Evolutionary conservation across 2,888 invertebrate species (phyloP).

Genomic region (Brachypalpus laphriformis): DNA sequence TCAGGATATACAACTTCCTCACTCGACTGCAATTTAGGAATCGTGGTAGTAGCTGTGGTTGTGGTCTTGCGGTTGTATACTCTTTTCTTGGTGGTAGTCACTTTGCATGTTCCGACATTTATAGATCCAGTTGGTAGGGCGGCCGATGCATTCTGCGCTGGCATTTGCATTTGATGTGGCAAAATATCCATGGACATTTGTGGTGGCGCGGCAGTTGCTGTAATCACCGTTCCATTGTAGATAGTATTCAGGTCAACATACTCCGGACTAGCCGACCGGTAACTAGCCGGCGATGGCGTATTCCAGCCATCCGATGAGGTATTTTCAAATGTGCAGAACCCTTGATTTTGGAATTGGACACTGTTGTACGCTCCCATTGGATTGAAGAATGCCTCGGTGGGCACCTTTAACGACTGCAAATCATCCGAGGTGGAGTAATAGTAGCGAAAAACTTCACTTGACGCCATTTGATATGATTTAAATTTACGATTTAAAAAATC

Average conservation of each 20-base stretch:
- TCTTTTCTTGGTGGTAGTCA: conserved; percentile 78
- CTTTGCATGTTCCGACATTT: conserved; percentile 80
- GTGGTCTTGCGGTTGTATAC: conserved; percentile 78
- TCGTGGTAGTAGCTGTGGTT: conserved; percentile 37
- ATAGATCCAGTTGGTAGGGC: conserved; percentile 77
- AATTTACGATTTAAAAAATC: conserved; percentile 27
- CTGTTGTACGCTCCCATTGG: conserved; percentile 81
- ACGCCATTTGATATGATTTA: conserved; percentile 78
- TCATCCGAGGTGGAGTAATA: conserved; percentile 81
- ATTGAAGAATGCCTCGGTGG: conserved; percentile 79
- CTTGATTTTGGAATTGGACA: conserved; percentile 76
- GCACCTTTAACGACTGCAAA: conserved; percentile 79
- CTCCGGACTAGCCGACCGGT: conserved; percentile 82
- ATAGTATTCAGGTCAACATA: conserved; percentile 81
- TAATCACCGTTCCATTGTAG: conserved; percentile 76
- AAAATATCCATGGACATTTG: conserved; percentile 57
- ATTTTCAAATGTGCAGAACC: conserved; percentile 81
- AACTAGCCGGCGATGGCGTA: conserved; percentile 82
- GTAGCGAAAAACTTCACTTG: conserved; percentile 82
- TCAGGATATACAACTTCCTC: conserved; percentile 58
- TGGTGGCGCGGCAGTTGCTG: conserved; percentile 5
- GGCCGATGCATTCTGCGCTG: not conserved
- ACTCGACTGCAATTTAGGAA: conserved; percentile 54
- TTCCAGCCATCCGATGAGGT: conserved; percentile 83
- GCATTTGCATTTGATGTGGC: conserved; percentile 68